These are phyloP conservation scores for Vultur gryphus DNA, from an alignment of 2,797 vertebrate species.

Conservation along the genomic window DNA sequence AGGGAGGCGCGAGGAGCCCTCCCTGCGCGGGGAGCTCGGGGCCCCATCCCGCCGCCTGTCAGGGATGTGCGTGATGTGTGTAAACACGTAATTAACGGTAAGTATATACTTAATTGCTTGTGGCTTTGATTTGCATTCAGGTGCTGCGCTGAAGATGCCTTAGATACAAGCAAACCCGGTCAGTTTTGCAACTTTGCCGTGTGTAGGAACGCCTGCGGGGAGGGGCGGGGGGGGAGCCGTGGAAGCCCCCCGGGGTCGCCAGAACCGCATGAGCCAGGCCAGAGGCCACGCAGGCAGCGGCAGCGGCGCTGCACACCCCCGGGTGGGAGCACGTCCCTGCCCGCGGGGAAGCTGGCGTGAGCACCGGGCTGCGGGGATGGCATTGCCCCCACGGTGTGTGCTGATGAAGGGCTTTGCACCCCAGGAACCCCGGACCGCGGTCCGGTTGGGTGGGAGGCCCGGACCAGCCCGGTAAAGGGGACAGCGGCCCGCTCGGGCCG, in stretches of 20 bases:
- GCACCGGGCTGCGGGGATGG: neutral
- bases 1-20: neutral
- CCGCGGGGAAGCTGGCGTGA: neutral
- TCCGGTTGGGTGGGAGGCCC: neutral
- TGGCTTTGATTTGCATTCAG: slow-evolving; percentile 51
- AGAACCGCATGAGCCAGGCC: neutral
- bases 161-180: neutral
- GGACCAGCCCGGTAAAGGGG: neutral
- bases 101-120: slow-evolving; percentile 26
- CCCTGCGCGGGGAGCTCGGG: accelerated
- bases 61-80: slow-evolving; percentile 4
- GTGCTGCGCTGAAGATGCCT: neutral
- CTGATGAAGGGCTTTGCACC: neutral
- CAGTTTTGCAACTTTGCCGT: neutral
- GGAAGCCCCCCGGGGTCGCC: neutral
- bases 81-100: slow-evolving; percentile 50
- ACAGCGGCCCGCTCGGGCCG: neutral
- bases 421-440: neutral
- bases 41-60: neutral
- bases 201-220: neutral
- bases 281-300: neutral
- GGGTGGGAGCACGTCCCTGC: too few species aligned
- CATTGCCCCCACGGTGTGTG: neutral
- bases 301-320: neutral
- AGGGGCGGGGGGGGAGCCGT: too few species aligned